Conservation (phyloP, 2,797 vertebrate species). For the Mormyrops attenuatus region DNA sequence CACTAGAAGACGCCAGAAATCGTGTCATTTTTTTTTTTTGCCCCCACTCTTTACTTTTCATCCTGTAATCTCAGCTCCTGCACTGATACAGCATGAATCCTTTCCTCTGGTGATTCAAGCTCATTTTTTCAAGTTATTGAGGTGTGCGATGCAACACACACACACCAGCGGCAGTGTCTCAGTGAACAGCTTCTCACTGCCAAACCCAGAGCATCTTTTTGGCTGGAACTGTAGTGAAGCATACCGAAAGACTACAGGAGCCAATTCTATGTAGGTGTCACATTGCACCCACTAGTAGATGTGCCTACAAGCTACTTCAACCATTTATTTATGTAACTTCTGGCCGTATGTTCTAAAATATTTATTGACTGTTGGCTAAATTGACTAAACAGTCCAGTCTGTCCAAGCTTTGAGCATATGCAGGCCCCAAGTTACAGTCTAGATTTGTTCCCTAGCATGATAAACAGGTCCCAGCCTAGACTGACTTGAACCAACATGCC, state of each 20-base stretch:
- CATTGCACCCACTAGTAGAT: not conserved
- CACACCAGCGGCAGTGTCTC: not conserved
- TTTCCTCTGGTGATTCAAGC: not conserved
- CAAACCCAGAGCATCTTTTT: not conserved
- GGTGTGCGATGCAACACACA: not conserved
- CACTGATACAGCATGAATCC: not conserved
- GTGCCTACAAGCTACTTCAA: not conserved
- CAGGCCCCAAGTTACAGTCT: not conserved
- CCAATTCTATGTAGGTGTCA: not conserved
- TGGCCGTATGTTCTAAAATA: not conserved
- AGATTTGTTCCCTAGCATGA: not conserved
- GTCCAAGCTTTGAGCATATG: not conserved
- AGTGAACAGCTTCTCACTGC: not conserved
- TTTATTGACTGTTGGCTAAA: slow-evolving; percentile 5
- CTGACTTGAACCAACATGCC: not conserved
- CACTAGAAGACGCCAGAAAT: not conserved
- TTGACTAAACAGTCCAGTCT: not conserved
- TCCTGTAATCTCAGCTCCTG: not conserved
- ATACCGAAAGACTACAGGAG: not conserved
- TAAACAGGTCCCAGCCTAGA: slow-evolving; percentile 10
- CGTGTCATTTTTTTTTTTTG: not conserved
- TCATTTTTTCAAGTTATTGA: not conserved
- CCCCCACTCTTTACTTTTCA: not conserved
- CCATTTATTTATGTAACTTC: not conserved
- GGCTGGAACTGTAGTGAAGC: not conserved